These are phyloP conservation scores for Drosophila algonquin DNA, from an alignment of 2,888 invertebrate species.

Conservation along the genomic window DNA sequence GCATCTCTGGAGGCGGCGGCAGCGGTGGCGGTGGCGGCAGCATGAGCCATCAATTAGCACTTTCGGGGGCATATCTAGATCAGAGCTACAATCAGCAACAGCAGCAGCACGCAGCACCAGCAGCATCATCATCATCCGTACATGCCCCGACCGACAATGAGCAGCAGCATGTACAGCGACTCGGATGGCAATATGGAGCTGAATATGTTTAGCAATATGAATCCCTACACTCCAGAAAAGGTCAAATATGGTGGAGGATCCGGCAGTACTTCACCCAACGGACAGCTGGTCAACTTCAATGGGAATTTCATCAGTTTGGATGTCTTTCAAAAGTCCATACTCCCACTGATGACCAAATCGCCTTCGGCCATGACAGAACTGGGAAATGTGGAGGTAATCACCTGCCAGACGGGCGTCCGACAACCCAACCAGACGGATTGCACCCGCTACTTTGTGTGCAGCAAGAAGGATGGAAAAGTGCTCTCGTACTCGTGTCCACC, in stretches of 20 bases:
- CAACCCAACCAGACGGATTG: conserved; percentile 85
- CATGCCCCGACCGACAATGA: conserved; percentile 59
- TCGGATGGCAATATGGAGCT: conserved; percentile 54
- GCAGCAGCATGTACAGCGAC: conserved; percentile 58
- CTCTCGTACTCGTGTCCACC: conserved; percentile 84
- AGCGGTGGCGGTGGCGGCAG: conserved; percentile 8
- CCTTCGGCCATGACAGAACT: conserved; percentile 54
- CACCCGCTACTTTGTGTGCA: conserved; percentile 85
- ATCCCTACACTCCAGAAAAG: conserved; percentile 43
- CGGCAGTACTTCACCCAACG: conserved; percentile 35
- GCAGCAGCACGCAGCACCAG: conserved; percentile 30
- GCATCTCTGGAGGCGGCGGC: conserved; percentile 16
- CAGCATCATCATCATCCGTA: conserved; percentile 52
- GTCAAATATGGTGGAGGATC: conserved; percentile 33
- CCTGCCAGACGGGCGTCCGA: conserved; percentile 84
- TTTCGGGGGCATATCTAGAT: conserved; percentile 54
- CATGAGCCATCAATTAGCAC: conserved; percentile 73
- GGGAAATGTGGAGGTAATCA: conserved; percentile 82
- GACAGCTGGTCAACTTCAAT: conserved; percentile 79
- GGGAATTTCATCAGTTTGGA: conserved; percentile 81
- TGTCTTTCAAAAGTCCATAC: conserved; percentile 80
- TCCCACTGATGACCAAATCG: conserved; percentile 74
- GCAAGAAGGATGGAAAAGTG: conserved; percentile 83
- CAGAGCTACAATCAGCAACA: conserved; percentile 46
- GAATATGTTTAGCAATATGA: conserved; percentile 48